A percentile compares a stretch with the other conserved stretches of the same genome.
These are phyloP conservation scores for Pachycephala philippinensis DNA, from an alignment of 2,113 vertebrate genomes.

Conservation along the genomic window DNA sequence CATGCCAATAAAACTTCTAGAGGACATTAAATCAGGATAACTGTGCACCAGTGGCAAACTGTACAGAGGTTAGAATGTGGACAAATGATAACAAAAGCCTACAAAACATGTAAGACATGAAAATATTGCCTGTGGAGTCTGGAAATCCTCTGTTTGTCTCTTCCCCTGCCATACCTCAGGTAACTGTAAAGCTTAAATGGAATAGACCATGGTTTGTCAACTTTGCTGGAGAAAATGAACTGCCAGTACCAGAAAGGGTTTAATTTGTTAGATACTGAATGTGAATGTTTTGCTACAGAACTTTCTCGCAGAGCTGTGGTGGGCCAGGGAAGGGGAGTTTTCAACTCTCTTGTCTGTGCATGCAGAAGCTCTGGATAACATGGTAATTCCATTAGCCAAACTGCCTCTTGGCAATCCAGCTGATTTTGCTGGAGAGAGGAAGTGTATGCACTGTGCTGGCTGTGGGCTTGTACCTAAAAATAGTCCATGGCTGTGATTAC, in stretches of 20 bases:
- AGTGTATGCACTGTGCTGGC: background rate
- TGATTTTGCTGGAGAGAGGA: background rate
- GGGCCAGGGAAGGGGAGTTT: background rate
- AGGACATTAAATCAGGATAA: background rate
- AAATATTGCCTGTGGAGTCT: background rate
- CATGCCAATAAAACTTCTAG: background rate
- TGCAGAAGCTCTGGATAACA: background rate
- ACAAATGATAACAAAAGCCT: background rate
- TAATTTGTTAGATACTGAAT: background rate
- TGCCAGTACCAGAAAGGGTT: background rate
- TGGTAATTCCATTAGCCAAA: background rate
- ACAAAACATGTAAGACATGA: background rate
- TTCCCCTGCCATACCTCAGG: background rate
- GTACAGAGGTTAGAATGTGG: background rate
- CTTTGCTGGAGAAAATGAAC: background rate
- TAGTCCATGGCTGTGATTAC: background rate
- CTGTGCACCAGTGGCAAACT: background rate
- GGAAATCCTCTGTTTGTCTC: background rate
- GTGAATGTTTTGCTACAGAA: background rate
- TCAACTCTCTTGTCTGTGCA: background rate
- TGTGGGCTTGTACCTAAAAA: background rate
- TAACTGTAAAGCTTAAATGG: background rate
- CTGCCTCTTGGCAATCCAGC: background rate
- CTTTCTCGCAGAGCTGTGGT: background rate
- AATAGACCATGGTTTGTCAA: background rate